Conservation (phyloP, 2,888 invertebrate species). For the Eupithecia subfuscata region DNA sequence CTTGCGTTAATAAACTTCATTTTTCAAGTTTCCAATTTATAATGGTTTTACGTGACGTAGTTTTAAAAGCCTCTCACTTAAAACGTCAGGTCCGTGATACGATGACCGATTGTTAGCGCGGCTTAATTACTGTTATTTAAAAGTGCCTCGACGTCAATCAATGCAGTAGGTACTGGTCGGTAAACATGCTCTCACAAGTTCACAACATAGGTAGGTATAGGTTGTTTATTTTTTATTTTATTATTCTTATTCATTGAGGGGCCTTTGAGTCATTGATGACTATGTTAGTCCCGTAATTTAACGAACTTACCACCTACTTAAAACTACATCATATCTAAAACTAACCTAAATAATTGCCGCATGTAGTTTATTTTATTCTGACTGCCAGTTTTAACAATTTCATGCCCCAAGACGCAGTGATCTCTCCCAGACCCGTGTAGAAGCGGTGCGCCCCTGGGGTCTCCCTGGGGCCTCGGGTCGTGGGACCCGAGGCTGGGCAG, state of each 20-base stretch:
- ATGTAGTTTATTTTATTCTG: neutral
- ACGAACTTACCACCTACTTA: too few relatives aligned
- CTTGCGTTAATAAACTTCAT: conserved; percentile 2
- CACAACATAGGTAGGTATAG: neutral
- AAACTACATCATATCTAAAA: too few relatives aligned
- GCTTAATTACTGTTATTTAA: conserved; percentile 77
- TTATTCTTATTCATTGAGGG: too few relatives aligned
- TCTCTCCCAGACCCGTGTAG: too few relatives aligned
- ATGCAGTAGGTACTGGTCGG: conserved; percentile 46
- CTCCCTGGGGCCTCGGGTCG: too few relatives aligned
- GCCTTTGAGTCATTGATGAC: too few relatives aligned
- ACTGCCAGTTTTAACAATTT: neutral
- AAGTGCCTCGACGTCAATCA: conserved; percentile 72
- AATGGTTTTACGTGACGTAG: conserved; percentile 34
- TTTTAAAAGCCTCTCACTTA: conserved; percentile 56
- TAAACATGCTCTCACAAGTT: conserved; percentile 50
- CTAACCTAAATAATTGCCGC: too few relatives aligned
- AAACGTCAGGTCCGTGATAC: conserved; percentile 61
- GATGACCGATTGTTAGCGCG: conserved; percentile 67
- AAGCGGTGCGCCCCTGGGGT: too few relatives aligned
- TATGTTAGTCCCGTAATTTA: too few relatives aligned
- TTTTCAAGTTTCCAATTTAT: neutral
- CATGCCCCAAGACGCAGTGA: too few relatives aligned
- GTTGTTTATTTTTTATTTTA: too few relatives aligned
- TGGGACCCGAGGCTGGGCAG: too few relatives aligned